A percentile compares a stretch with the other conserved stretches of the same genome.
Conservation (phyloP, 1,140 invertebrate species). For the Hypothenemus hampei region DNA sequence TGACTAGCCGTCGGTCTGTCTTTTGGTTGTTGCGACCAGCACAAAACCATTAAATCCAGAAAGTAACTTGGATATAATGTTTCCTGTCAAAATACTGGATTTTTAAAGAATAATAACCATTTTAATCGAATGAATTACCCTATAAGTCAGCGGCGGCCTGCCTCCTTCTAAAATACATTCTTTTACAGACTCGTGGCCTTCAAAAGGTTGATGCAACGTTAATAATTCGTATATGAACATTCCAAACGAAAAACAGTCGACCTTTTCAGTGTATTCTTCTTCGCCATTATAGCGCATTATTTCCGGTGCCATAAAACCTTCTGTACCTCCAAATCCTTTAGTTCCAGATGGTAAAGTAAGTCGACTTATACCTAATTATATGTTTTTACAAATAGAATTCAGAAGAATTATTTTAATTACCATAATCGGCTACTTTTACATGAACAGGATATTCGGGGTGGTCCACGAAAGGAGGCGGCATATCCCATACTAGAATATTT, state of each 20-base stretch:
- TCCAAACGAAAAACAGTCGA: conserved; percentile 98
- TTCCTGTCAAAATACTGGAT: conserved; percentile 48
- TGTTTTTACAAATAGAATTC: conserved; percentile 12
- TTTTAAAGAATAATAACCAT: conserved; percentile 1
- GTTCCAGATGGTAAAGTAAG: conserved; percentile 83
- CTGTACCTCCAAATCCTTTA: conserved; percentile 95
- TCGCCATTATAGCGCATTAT: conserved; percentile 98
- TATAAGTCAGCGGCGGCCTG: conserved; percentile 77
- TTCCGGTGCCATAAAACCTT: conserved; percentile 98
- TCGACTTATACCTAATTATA: conserved; percentile 71
- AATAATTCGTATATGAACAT: conserved; percentile 98
- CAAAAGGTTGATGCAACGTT: conserved; percentile 90
- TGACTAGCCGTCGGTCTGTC: conserved; percentile 88
- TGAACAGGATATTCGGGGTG: conserved; percentile 64
- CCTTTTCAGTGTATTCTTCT: conserved; percentile 98
- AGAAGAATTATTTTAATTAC: conserved; percentile 47
- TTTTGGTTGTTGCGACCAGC: conserved; percentile 86
- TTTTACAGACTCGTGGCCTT: conserved; percentile 92
- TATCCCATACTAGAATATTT: conserved; percentile 95
- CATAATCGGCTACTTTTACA: conserved; percentile 94
- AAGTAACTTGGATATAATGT: conserved; percentile 84
- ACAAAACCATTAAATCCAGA: conserved; percentile 91
- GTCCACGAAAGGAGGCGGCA: conserved; percentile 72
- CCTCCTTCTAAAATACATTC: conserved; percentile 94
- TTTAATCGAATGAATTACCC: conserved; percentile 54